Conservation (phyloP, 2,113 vertebrate genomes). For the Lamprotornis superbus region DNA sequence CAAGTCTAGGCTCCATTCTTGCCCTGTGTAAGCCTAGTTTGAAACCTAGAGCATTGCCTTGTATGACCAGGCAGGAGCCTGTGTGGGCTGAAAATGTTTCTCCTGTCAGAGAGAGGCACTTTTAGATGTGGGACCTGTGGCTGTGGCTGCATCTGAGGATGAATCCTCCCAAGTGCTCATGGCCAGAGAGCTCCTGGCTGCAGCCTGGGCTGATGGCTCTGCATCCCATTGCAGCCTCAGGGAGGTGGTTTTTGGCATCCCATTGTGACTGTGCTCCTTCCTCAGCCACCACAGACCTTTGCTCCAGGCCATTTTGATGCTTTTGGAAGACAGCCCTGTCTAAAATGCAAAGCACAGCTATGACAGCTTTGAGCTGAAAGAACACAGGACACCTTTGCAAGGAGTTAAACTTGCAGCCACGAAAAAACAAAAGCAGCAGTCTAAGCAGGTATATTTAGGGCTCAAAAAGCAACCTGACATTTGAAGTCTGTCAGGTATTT, state of each 20-base stretch:
- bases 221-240: background rate
- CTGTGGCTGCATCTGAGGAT: background rate
- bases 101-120: background rate
- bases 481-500: slow-evolving; percentile 7
- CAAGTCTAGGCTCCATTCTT: background rate
- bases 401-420: background rate
- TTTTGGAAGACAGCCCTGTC: background rate
- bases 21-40: background rate
- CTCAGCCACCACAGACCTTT: background rate
- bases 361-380: background rate
- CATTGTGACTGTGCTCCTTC: background rate
- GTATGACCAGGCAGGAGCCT: background rate
- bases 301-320: background rate
- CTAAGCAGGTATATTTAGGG: background rate
- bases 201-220: background rate
- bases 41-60: background rate
- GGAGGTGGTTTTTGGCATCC: background rate
- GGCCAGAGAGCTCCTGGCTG: background rate
- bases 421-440: background rate
- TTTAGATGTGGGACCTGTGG: background rate
- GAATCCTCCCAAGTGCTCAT: background rate
- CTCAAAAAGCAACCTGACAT: background rate
- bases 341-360: background rate
- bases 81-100: background rate
- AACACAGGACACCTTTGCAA: background rate